phyloP scores from a whole-genome alignment of 1,140 invertebrate species.

The Pseudobourletiella spinata region DNA sequence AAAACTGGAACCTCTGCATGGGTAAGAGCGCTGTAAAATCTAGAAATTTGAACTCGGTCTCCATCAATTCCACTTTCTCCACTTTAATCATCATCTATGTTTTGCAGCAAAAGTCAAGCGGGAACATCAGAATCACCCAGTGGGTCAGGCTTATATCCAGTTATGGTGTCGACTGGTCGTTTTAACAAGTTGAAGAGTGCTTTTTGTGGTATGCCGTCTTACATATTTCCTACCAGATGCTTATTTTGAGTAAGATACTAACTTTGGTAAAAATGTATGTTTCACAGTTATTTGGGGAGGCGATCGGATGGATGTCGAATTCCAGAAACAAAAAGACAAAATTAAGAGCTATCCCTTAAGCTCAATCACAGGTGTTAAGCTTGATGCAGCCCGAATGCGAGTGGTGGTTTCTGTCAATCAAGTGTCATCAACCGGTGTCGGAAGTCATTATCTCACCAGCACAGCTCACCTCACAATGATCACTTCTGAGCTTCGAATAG shows the following conservation, averaged over 20 bases:
- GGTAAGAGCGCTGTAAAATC: background rate
- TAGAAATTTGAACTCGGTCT: background rate
- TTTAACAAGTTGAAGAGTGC: constrained; percentile 32
- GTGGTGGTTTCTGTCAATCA: constrained; percentile 24
- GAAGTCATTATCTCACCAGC: constrained; percentile 22
- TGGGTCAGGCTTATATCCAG: constrained; percentile 25
- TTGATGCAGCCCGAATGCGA: constrained; percentile 29
- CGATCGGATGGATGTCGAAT: constrained; percentile 34
- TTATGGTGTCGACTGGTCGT: constrained; percentile 29
- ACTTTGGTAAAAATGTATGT: too few species aligned
- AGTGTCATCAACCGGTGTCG: constrained; percentile 4
- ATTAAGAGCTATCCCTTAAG: constrained; percentile 31
- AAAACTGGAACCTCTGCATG: background rate
- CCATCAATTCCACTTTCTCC: too few species aligned
- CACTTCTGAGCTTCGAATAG: constrained; percentile 19
- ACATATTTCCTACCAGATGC: too few species aligned
- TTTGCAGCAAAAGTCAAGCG: background rate
- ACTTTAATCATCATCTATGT: background rate
- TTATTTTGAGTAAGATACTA: too few species aligned
- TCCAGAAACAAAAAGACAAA: constrained; percentile 34
- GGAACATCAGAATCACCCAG: background rate
- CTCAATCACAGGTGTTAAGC: constrained; percentile 24
- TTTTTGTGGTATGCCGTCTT: constrained; percentile 30
- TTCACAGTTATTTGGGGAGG: constrained; percentile 31
- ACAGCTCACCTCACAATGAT: constrained; percentile 26